Base-by-base conservation (phyloP, 2,113 vertebrate species). In the Oreotrochilus melanogaster region DNA sequence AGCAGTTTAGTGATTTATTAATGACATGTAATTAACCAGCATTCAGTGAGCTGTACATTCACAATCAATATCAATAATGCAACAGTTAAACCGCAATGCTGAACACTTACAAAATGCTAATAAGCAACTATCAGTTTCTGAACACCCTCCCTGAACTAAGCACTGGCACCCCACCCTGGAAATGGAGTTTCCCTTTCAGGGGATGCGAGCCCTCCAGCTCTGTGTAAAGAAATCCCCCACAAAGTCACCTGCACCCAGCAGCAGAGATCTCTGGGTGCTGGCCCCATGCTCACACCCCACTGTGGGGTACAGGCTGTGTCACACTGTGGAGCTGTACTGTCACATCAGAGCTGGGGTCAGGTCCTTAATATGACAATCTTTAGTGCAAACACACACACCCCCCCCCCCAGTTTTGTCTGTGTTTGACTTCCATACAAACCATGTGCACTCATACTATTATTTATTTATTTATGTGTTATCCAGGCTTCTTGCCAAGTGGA, bases 131-230 rank as follows among this genome's bases (percentile, higher is more conserved):
- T 33, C 83, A 37, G 16, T 86, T 89, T 87, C 35, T 61, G 62
- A 89, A 78, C 18, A 81, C 1, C 6, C 14, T 54, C 60, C n/a
- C 19, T 9, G 23, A 81, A 37, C 12, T 58, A 81, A 88, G 62
- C 2, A 39, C n/a, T 6, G 8, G 3, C 47, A 70, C 11, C 19
- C 4, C 8, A 18, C 14, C 4, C 23, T 0, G 0, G 5, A n/a
- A 19, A 5, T 6, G 4, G 15, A 78, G 35, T 2, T 31, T 78
- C 65, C 4, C 19, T 7, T 56, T 7, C 0, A 4, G 27, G 28
- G 58, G 17, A 10, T 9, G 2, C 17, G 5, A 62, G 1, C 5
- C 8, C 16, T 61, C 21, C 45, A 69, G 48, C 11, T 72, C 27
- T 28, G 6, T 17, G 27, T 57, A 24, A 39, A 33, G 31, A 80